Evolutionary conservation across 2,113 vertebrate species (phyloP).

Genomic region (Odobenus rosmarus): DNA sequence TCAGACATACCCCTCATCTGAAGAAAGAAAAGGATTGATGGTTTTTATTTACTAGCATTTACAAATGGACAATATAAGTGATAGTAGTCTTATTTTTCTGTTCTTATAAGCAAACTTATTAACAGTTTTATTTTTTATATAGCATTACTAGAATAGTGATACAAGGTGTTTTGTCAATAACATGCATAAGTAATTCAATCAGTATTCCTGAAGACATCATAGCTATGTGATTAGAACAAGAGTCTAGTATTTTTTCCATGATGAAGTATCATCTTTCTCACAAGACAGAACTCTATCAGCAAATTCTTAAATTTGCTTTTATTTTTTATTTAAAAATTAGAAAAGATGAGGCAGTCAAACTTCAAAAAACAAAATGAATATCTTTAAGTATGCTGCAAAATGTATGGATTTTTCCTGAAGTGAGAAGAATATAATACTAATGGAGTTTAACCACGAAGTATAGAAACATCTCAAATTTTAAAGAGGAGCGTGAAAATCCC

Average conservation of each 20-base stretch:
- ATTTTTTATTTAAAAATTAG: slow-evolving; percentile 37
- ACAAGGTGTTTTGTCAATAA: background rate
- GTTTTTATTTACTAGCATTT: slow-evolving; percentile 49
- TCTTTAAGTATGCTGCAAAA: background rate
- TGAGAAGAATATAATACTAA: background rate
- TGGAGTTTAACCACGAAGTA: slow-evolving; percentile 17
- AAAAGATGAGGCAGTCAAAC: background rate
- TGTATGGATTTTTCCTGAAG: background rate
- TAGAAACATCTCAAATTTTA: slow-evolving; percentile 32
- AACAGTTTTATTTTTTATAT: slow-evolving; percentile 38
- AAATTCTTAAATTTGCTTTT: slow-evolving; percentile 23
- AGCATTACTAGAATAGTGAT: background rate
- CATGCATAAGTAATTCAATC: background rate
- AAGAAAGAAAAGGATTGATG: background rate
- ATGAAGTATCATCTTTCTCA: background rate
- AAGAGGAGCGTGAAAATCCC: background rate
- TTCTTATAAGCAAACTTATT: slow-evolving; percentile 20
- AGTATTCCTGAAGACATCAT: slow-evolving; percentile 23
- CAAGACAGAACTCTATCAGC: background rate
- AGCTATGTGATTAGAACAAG: slow-evolving; percentile 1
- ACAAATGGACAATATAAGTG: background rate
- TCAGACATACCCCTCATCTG: slow-evolving; percentile 94
- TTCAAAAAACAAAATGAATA: slow-evolving; percentile 44
- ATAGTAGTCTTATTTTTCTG: slow-evolving; percentile 25
- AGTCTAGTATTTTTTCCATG: background rate